Evolutionary conservation across 2,113 vertebrate species (phyloP), one percentile per base, ranked within the genome.

Genomic region (Scytalopus superciliaris): DNA sequence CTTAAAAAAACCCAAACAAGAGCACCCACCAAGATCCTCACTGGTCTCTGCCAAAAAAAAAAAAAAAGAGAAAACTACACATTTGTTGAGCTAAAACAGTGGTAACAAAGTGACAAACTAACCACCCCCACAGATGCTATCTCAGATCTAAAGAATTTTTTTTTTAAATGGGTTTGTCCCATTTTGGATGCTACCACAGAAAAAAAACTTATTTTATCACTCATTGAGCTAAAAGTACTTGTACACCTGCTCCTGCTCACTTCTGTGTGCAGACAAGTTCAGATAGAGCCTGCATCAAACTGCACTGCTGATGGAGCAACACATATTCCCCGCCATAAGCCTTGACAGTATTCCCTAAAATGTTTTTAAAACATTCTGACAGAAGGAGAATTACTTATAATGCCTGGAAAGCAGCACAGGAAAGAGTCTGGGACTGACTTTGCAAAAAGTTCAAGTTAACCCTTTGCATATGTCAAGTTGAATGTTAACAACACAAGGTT

Each of bases 401-500:
- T 10, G 42, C 33, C 77, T 25, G 21, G 14, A 89, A 80, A 87
- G 16, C 21, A 81, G 73, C 45, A 69, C 37, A n/a, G 23, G 35
- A 23, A 60, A 40, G 18, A 57, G 13, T 6, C 31, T 50, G 42
- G 9, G 40, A 77, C 31, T 14, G 33, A 84, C 55, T 22, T n/a
- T 13, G 33, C 24, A n/a, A 74, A 74, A 87, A 63, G 7, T 56
- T 72, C 35, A 49, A 13, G 7, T 33, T 33, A 75, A 59, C 37
- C 47, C 39, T 68, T 60, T 1, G 2, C 0, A 1, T 8, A 31
- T 2, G 0, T 44, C 33, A 72, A 89, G 24, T 28, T 12, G 4
- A 76, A 70, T 1, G 0, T 37, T 19, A 74, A 50, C 7, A 21
- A 39, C 2, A 7, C 23, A 74, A 13, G 42, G 56, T 4, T 44